Conservation (phyloP, 2,888 invertebrate species). For the Agriotes lineatus region DNA sequence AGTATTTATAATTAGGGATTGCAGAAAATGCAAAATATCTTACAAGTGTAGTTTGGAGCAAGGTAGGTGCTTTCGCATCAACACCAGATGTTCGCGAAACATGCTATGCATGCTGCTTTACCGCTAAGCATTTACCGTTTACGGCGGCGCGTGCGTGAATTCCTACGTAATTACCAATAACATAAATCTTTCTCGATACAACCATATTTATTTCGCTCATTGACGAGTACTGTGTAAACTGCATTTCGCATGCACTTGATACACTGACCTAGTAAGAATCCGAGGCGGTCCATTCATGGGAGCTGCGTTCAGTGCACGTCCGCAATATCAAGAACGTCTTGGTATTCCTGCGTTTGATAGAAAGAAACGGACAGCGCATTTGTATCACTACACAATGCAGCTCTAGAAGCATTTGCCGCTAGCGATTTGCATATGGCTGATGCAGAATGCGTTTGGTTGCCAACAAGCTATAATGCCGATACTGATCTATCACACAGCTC, state of each 20-base stretch:
- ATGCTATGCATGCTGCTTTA: constrained; percentile 20
- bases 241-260: constrained; percentile 32
- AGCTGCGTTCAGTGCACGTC: constrained; percentile 8
- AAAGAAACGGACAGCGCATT: constrained; percentile 1
- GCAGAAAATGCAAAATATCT: constrained; percentile 33
- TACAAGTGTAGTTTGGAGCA: constrained; percentile 17
- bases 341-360: not conserved
- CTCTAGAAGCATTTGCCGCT: constrained; percentile 14
- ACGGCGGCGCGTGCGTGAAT: constrained; percentile 29
- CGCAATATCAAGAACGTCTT: constrained; percentile 17
- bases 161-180: constrained; percentile 38
- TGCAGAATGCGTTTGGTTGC: constrained; percentile 11
- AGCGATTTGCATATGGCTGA: constrained; percentile 34
- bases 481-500: constrained; percentile 5
- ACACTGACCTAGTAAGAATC: constrained; percentile 33
- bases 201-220: constrained; percentile 32
- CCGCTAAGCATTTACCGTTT: constrained; percentile 25
- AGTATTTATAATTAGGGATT: constrained; percentile 27
- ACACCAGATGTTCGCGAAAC: constrained; percentile 24
- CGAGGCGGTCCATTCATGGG: constrained; percentile 15
- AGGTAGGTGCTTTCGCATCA: constrained; percentile 9
- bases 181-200: constrained; percentile 37
- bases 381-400: not conserved
- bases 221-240: constrained; percentile 20
- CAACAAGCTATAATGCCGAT: constrained; percentile 3